These are phyloP conservation scores for Pygmarrhopalites habei DNA, from an alignment of 1,140 invertebrate genomes.

Conservation along the genomic window DNA sequence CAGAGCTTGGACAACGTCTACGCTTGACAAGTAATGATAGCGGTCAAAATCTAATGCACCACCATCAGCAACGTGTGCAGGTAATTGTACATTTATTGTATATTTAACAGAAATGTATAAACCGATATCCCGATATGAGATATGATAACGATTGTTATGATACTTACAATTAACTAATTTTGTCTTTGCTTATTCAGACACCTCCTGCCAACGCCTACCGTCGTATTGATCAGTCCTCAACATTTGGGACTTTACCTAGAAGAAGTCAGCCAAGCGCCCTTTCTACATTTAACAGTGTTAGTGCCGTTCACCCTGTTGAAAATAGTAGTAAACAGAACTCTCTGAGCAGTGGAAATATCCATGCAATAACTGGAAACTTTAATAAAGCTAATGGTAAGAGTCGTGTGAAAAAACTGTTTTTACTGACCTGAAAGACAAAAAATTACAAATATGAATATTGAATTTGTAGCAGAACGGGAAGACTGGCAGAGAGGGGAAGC, in stretches of 20 bases:
- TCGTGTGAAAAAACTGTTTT: too few relatives aligned
- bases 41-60: not conserved
- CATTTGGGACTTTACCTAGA: slow-evolving; percentile 36
- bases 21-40: not conserved
- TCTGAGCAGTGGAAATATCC: slow-evolving; percentile 32
- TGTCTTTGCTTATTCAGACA: slow-evolving; percentile 20
- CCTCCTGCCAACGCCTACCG: slow-evolving; percentile 40
- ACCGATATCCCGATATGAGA: too few relatives aligned
- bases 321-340: slow-evolving; percentile 11
- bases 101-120: too few relatives aligned
- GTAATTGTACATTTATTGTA: not conserved
- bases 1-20: slow-evolving; percentile 2
- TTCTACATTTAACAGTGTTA: slow-evolving; percentile 22
- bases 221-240: slow-evolving; percentile 27
- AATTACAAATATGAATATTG: not conserved
- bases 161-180: not conserved
- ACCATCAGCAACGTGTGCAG: not conserved
- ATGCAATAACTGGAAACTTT: slow-evolving; percentile 11
- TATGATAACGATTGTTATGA: not conserved
- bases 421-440: not conserved
- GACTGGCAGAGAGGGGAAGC: slow-evolving; percentile 24
- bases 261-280: slow-evolving; percentile 17
- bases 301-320: not conserved
- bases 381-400: not conserved
- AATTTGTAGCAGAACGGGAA: slow-evolving; percentile 6